phyloP scores from a whole-genome alignment of 2,797 vertebrate species.

The Falco naumanni region DNA sequence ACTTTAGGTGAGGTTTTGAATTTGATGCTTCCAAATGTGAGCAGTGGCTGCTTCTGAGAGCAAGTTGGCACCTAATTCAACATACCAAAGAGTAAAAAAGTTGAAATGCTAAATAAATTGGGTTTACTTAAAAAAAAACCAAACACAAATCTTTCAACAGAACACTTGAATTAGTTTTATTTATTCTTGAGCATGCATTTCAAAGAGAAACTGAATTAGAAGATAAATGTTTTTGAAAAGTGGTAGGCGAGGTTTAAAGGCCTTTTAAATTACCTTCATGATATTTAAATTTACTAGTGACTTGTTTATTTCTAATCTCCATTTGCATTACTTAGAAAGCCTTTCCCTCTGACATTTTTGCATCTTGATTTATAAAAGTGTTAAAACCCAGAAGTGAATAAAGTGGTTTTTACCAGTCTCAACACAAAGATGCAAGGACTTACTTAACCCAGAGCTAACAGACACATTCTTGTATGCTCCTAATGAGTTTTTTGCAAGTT shows the following conservation, averaged over 20 bases:
- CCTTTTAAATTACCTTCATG: constrained; percentile 1
- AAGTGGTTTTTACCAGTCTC: neutral
- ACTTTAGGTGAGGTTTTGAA: neutral
- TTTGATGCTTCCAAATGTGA: neutral
- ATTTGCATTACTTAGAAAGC: neutral
- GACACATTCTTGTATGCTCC: neutral
- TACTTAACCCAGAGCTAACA: neutral
- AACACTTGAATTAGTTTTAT: neutral
- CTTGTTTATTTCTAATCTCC: constrained; percentile 5
- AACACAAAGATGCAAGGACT: neutral
- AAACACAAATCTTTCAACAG: neutral
- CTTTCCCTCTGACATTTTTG: neutral
- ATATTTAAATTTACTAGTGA: neutral
- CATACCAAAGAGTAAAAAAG: neutral
- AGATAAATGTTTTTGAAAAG: neutral
- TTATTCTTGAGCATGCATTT: neutral
- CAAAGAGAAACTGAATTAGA: neutral
- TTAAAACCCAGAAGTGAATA: neutral
- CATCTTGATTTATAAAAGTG: neutral
- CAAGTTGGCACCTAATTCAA: neutral
- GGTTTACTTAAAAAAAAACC: neutral
- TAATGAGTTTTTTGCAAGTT: neutral
- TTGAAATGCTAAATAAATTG: neutral
- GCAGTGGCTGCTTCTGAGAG: neutral
- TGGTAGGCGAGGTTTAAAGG: neutral